Evolutionary conservation across 2,797 vertebrate species (phyloP), one percentile per base, ranked within the genome.

Genomic region (Phrynocephalus guinanensis): DNA sequence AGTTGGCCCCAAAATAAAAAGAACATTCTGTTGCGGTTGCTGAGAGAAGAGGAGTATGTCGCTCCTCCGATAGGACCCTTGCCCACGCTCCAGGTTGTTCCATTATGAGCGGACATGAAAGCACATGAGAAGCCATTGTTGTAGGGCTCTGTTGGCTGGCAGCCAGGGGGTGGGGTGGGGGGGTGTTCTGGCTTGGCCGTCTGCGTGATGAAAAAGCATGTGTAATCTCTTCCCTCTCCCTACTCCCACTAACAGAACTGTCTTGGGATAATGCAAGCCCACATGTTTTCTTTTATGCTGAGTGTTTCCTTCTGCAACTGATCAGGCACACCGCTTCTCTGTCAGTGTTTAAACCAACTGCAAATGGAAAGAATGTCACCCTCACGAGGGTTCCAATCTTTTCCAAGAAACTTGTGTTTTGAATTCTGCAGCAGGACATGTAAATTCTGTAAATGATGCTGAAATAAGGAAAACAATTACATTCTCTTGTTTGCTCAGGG

Each of bases 1-100:
- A 97, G 93, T 79, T 99, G 98, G 98, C 98, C 98, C 2, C 94
- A 92, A 82, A 98, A 99, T 91, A 96, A 94, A 82, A 96, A 97
- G 92, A 98, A 98, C 92, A 97, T 99, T 91, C 96, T 99, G 78
- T 90, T 99, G 91, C 97, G 99, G 66, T 96, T 99, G 79, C 95
- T 99, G 83, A 95, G 98, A 89, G 98, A 98, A 93, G 98, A 99
- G 87, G 98, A 98, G 82, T 99, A 98, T 1, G 94, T 99, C 85
- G 94, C 97, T 63, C 98, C 98, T 48, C 97, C 96, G 0, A 79
- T 97, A 38, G 97, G 97, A 44, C 94, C 96, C n/a, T 96, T 98
- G 92, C 97, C 98, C 82, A 98, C 97, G 20, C 97, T 99, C 87
- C 98, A 98, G 72, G 96, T 99, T 77, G 97, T 97, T 11, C 97